phyloP scores from a whole-genome alignment of 1,140 invertebrate species.

The Pseudobourletiella spinata region DNA sequence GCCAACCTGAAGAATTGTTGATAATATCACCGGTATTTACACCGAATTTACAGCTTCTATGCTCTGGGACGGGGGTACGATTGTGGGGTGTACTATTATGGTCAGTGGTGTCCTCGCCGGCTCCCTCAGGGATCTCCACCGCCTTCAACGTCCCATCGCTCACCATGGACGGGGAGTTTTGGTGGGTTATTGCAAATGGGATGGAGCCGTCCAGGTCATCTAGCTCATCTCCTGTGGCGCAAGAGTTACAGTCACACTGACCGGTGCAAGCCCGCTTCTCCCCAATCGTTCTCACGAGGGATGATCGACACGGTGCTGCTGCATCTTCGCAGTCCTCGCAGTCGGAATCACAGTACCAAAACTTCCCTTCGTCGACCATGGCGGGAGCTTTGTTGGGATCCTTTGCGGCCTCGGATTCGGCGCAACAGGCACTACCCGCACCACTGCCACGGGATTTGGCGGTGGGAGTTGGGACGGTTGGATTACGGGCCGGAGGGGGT shows the following conservation, averaged over 20 bases:
- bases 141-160: constrained; percentile 34
- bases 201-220: constrained; percentile 18
- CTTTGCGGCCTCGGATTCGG: too few species aligned
- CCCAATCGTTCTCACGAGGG: constrained; percentile 32
- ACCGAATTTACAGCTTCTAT: too few species aligned
- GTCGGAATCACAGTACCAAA: constrained; percentile 36
- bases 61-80: too few species aligned
- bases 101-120: not conserved
- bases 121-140: constrained; percentile 19
- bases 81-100: not conserved
- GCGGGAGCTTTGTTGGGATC: not conserved
- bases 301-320: constrained; percentile 27
- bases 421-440: too few species aligned
- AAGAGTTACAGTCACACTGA: constrained; percentile 32
- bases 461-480: not conserved
- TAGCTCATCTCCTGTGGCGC: constrained; percentile 27
- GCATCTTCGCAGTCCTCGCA: constrained; percentile 28
- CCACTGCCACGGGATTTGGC: not conserved
- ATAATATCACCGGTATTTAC: not conserved
- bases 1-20: not conserved
- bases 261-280: constrained; percentile 18
- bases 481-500: constrained; percentile 22
- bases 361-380: constrained; percentile 27
- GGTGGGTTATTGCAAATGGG: constrained; percentile 5
- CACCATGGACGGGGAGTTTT: constrained; percentile 33